Conservation (phyloP, 1,140 invertebrate genomes). For the Coelopa frigida region DNA sequence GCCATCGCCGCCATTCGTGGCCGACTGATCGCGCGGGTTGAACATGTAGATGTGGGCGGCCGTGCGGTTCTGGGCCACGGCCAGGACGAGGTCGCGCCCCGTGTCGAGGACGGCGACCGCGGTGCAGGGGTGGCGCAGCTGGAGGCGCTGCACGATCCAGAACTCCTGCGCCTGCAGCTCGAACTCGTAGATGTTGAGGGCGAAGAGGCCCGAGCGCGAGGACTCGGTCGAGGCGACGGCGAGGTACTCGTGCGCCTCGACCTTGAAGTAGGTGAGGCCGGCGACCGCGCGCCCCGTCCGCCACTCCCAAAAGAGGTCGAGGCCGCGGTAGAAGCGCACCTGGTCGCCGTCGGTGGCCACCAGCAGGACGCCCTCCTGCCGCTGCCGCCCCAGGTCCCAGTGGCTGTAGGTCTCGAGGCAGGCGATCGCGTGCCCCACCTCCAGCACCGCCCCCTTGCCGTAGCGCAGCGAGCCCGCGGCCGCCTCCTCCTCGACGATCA, state of each 20-base stretch:
- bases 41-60: constrained; percentile 24
- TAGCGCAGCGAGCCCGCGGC: constrained; percentile 5
- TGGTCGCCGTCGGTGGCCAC: constrained; percentile 16
- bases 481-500: constrained; percentile 12
- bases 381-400: constrained; percentile 22
- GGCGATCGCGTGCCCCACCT: constrained; percentile 3
- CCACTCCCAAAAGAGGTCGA: constrained; percentile 28
- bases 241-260: constrained; percentile 23
- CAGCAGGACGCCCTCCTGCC: constrained; percentile 24
- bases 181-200: constrained; percentile 30
- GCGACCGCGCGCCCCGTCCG: constrained; percentile 13
- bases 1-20: background rate
- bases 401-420: constrained; percentile 18
- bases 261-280: constrained; percentile 19
- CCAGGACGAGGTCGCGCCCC: constrained; percentile 28
- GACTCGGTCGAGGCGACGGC: constrained; percentile 16
- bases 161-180: constrained; percentile 25
- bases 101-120: constrained; percentile 29
- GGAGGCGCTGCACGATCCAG: constrained; percentile 32
- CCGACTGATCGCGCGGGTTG: constrained; percentile 18
- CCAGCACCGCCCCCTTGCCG: constrained; percentile 2
- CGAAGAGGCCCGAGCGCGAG: background rate
- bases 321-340: constrained; percentile 25
- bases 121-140: constrained; percentile 16
- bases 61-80: constrained; percentile 26